Percentiles rank a stretch among this genome's conserved stretches.
Conservation (phyloP, 2,888 invertebrate genomes). For the Cerastis leucographa region DNA sequence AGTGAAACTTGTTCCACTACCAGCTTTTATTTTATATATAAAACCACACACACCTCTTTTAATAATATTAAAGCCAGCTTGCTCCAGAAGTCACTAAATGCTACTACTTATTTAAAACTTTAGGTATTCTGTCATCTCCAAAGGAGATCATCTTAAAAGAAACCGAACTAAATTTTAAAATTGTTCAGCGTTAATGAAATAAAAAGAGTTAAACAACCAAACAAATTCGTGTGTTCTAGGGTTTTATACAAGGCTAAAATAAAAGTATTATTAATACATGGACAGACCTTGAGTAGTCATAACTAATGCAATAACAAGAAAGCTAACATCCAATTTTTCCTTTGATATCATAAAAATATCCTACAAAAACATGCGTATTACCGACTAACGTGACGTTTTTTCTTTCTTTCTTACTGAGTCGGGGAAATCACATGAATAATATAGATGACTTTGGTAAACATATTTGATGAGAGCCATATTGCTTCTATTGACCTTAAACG, state of each 20-base stretch:
- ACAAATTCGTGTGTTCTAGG: no score
- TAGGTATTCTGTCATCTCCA: background rate
- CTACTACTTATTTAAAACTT: background rate
- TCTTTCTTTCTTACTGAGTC: no score
- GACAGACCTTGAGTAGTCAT: background rate
- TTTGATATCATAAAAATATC: slow-evolving; percentile 19
- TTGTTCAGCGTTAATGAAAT: background rate
- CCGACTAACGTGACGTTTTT: no score
- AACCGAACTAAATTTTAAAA: background rate
- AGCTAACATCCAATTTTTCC: slow-evolving; percentile 1
- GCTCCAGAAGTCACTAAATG: background rate
- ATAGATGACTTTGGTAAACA: slow-evolving; percentile 44
- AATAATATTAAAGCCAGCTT: background rate
- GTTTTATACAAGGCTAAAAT: background rate
- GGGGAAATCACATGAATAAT: slow-evolving; percentile 37
- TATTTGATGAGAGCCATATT: slow-evolving; percentile 38
- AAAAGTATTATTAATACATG: background rate
- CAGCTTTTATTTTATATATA: background rate
- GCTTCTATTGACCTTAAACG: slow-evolving; percentile 51
- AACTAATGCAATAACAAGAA: slow-evolving; percentile 34
- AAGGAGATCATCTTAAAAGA: background rate
- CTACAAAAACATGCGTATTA: slow-evolving; percentile 23
- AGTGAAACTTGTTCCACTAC: background rate
- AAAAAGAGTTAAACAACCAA: no score
- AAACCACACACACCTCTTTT: background rate